Conservation (phyloP, 2,113 vertebrate genomes). For the Mugil cephalus region DNA sequence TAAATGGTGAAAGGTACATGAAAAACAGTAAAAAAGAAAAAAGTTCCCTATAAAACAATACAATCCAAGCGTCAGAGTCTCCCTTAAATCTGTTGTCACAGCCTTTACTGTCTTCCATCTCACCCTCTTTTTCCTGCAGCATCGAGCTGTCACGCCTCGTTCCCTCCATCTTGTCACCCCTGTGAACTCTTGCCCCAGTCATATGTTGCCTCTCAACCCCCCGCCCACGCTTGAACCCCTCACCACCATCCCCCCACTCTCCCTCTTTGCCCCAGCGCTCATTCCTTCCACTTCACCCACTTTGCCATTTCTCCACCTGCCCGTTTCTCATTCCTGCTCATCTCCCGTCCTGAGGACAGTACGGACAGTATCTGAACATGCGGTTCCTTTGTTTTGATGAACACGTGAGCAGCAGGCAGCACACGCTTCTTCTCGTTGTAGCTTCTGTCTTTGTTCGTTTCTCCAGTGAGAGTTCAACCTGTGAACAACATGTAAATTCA, state of each 20-base stretch:
- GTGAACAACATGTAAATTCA: conserved; percentile 26
- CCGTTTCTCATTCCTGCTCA: conserved; percentile 53
- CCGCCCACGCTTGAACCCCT: conserved; percentile 32
- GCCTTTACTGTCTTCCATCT: conserved; percentile 3
- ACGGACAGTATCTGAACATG: conserved; percentile 25
- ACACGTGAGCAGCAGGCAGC: conserved; percentile 32
- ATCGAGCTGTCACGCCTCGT: conserved; percentile 57
- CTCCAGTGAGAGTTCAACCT: conserved; percentile 9
- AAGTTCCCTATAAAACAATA: neutral
- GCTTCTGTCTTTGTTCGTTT: conserved; percentile 29
- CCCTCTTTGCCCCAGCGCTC: conserved; percentile 50
- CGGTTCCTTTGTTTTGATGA: conserved; percentile 44
- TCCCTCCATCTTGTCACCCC: conserved; percentile 64
- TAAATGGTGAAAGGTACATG: neutral
- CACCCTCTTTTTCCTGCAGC: conserved; percentile 30
- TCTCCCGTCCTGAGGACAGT: conserved; percentile 30
- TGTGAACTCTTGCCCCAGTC: conserved; percentile 74
- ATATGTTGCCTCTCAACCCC: conserved; percentile 77
- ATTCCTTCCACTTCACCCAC: conserved; percentile 81
- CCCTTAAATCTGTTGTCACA: neutral
- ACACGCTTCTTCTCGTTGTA: neutral
- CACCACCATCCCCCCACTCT: conserved; percentile 63
- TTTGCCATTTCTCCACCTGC: conserved; percentile 77
- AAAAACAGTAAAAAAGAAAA: neutral
- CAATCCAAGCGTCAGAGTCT: neutral